Evolutionary conservation across 35 echinoderm and acorn worm genomes (phyloP), one percentile per base, ranked within the genome.

Genomic region (Nesometra sesokonis): DNA sequence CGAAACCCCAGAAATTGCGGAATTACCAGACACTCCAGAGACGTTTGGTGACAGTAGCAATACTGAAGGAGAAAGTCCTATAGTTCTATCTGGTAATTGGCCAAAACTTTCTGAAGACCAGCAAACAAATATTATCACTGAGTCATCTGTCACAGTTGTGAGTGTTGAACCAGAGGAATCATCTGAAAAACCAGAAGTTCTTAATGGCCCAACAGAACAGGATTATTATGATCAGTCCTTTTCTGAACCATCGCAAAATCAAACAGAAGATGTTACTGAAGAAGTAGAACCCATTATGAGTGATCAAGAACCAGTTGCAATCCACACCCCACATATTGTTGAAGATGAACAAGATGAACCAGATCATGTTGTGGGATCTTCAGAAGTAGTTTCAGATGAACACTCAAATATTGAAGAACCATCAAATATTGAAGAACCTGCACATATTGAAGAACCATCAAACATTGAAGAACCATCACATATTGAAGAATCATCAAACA

Each of bases 1-100:
- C 23, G 52, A 67, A 67, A 97, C 94, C 19, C 94, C 94, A 80
- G 94, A 97, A 88, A 97, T 97, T 15, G 88, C 90, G 35, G 94
- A 97, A 79, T 89, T 97, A 37, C 94, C 94, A 32, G 94, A 97
- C 80, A 97, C 94, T n/a, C 94, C 94, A 88, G 94, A 97, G 27
- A 88, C 91, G 17, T 43, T 87, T 27, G 67, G 57, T 36, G 57
- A 93, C 29, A 78, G 47, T 57, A 39, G 35, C 23, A 67, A 67
- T 19, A 67, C 52, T 2, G 52, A 67, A 67, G 52, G 52, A 19
- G 52, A 67, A 67, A 67, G 52, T 67, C 52, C 52, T 67, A 1
- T 67, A 13, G 52, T 67, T 3, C 21, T 67, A 19, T 17, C 21
- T 9, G 52, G 52, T 13, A 67, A 67, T 67, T 67, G 52, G 52